phyloP scores from a whole-genome alignment of 2,888 invertebrate species.

The Tachystola acroxantha region DNA sequence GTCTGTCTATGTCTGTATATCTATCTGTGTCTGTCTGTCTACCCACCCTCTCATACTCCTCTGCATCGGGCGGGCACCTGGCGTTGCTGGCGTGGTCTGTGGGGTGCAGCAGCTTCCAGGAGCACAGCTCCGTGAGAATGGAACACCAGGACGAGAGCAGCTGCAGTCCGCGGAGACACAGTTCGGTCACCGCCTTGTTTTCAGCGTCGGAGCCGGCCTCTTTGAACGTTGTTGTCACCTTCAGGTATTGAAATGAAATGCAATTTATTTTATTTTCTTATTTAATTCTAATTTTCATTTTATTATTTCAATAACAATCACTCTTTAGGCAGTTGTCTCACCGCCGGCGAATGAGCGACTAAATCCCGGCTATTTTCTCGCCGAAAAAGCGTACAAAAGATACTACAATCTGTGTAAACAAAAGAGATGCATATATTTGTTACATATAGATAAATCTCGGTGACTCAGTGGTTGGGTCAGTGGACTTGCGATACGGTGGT shows the following conservation, averaged over 20 bases:
- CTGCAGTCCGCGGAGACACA: conserved; percentile 95
- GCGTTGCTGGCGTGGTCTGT: conserved; percentile 98
- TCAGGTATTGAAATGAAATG: conserved; percentile 5
- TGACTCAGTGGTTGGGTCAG: no score
- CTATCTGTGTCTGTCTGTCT: no score
- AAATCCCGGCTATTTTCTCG: no score
- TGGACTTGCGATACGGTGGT: no score
- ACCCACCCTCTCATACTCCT: conserved; percentile 95
- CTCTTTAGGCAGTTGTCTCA: no score
- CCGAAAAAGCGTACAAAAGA: no score
- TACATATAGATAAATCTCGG: no score
- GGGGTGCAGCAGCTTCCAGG: conserved; percentile 98
- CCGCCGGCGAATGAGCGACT: no score
- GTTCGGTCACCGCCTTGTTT: conserved; percentile 93
- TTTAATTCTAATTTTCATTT: neutral
- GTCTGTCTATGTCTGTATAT: no score
- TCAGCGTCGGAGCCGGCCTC: conserved; percentile 95
- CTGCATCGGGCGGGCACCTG: conserved; percentile 96
- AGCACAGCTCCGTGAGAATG: conserved; percentile 96
- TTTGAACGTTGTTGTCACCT: conserved; percentile 95
- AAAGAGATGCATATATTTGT: no score
- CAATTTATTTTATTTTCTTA: neutral
- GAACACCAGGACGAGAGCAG: conserved; percentile 97
- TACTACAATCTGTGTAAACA: no score
- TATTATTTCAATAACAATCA: neutral